Evolutionary conservation across 53 echinoderm and acorn worm species (phyloP).

Genomic region (Temnopleurus reevesii): DNA sequence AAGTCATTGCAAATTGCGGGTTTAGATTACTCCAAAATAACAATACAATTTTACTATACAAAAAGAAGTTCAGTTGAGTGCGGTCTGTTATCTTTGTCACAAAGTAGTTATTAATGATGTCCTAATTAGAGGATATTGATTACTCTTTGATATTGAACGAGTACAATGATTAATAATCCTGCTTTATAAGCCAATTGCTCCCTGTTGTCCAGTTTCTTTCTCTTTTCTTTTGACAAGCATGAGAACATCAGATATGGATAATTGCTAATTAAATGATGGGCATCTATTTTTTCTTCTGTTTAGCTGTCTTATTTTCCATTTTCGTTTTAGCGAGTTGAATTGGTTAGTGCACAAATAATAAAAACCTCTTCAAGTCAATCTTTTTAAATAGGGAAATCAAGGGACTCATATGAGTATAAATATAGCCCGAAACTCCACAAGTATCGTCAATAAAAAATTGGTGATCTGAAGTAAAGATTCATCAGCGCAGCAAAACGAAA

Average conservation of each 20-base stretch:
- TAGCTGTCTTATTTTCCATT: neutral
- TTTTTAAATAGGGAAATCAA: no score
- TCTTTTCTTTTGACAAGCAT: neutral
- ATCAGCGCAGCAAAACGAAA: neutral
- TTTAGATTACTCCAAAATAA: slow-evolving; percentile 28
- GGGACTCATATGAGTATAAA: no score
- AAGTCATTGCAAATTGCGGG: neutral
- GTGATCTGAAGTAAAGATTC: no score
- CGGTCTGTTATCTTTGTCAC: neutral
- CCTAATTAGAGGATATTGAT: neutral
- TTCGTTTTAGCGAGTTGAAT: no score
- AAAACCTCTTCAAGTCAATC: no score
- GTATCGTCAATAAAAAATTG: no score
- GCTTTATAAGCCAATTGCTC: neutral
- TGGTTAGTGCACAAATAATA: no score
- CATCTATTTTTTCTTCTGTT: neutral
- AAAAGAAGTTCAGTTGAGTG: neutral
- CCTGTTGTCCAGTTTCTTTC: slow-evolving; percentile 12
- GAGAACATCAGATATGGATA: neutral
- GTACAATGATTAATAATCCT: neutral
- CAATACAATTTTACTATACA: neutral
- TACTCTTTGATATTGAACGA: neutral
- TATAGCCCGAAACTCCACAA: no score
- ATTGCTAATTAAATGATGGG: neutral
- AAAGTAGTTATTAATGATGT: neutral